Evolutionary conservation across 2,888 invertebrate species (phyloP), one percentile per base, ranked within the genome.

Genomic region (Lordiphosa andalusiaca): DNA sequence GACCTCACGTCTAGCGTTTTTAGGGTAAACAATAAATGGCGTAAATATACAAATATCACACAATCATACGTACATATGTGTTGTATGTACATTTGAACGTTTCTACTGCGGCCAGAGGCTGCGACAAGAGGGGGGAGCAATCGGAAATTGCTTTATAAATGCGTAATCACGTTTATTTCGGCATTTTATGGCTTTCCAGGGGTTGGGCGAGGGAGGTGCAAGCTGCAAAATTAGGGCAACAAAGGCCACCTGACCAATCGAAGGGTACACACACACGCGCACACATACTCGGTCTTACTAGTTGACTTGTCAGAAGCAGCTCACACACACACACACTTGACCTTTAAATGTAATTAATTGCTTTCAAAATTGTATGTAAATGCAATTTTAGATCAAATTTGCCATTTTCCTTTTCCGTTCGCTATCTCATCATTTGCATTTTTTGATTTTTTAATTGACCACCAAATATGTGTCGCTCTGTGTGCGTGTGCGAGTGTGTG

Each of bases 171-270:
- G 76, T 71, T 72, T 66, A 73, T 73, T 72, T 57, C 53, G 53
- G 42, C 16, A 12, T 59, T 59, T 60, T 74, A 80, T 80, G 64
- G 52, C 52, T 35, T n/a, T 41, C 12, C 10, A 1, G 33, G 7
- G 12, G 19, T 13, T 23, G 36, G 37, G 7, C 30, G 37, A 39
- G 23, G 42, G 42, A 46, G 51, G 38, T 44, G 54, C 65, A 64
- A 50, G 46, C 46, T 64, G 50, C 37, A 37, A 63, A 63, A 63
- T 77, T 78, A 83, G 78, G 84, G 81, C 81, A 78, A 70, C 74
- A 83, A 73, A 83, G 81, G 77, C 84, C 81, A 83, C 70, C 77
- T 76, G 81, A 78, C 76, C 76, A 81, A 83, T 71, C 73, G 73
- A 78, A 77, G 74, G 53, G 55, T 69, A 59, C 44, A 60, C 59